Evolutionary conservation across 2,113 vertebrate genomes (phyloP), one percentile per base, ranked within the genome.

Genomic region (Climacteris rufus): DNA sequence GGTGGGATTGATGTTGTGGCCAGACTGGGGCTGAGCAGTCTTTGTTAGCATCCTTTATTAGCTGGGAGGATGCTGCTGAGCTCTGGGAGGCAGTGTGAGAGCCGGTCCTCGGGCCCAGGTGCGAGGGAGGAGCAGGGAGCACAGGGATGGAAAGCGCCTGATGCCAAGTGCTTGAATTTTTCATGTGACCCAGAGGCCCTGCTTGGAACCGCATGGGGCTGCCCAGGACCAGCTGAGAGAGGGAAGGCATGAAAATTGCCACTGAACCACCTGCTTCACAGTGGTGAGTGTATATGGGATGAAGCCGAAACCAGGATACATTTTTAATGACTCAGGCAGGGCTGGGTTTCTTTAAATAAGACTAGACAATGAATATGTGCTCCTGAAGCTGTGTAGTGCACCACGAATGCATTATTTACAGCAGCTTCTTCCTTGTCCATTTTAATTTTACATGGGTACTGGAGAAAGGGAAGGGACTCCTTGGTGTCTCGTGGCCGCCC

Each of bases 321-420:
- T 97, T 96, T 97, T 97, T 97, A 97, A 97, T 97, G 96, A 94
- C 2, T 45, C 95, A 71, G 45, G 76, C 84, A 94, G 84, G 96
- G 92, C 95, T 96, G 96, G 78, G 90, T 96, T 97, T 97, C 97
- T 92, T 96, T 97, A 97, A 97, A 95, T 94, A 96, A 96, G 96
- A 85, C 54, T 89, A 95, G 96, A 95, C 93, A 96, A 96, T 89
- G 92, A 90, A 50, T 97, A 79, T 80, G 89, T 87, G 70, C 90
- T 97, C 89, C 87, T 0, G 10, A 95, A 96, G 94, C 93, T 1
- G 60, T 96, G 96, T 96, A 93, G 92, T 77, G 94, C 91, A 75
- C 93, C 89, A 84, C 7, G 5, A 56, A 96, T 97, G 64, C 66
- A 97, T 97, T 97, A 97, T 97, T 97, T 97, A 97, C 95, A 96